A percentile compares a stretch with the other conserved stretches of the same genome.
Evolutionary conservation across 2,888 invertebrate genomes (phyloP).

Genomic region (Ochropacha duplaris): DNA sequence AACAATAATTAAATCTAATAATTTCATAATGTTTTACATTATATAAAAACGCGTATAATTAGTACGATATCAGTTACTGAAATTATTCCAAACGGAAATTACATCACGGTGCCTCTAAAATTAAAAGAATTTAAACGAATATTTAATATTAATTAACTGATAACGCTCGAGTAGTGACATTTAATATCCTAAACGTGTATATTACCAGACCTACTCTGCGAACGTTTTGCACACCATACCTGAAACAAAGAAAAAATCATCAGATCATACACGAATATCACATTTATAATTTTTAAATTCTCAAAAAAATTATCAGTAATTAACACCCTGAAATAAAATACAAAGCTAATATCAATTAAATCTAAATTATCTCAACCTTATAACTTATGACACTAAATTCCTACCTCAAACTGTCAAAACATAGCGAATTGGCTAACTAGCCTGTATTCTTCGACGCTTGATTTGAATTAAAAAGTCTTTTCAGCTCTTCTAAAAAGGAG

Average conservation of each 20-base stretch:
- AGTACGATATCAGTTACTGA: no score
- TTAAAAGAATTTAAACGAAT: no score
- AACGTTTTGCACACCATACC: slow-evolving; percentile 7
- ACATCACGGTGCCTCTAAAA: no score
- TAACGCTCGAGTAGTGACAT: no score
- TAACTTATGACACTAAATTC: neutral
- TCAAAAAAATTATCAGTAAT: neutral
- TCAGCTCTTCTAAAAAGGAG: slow-evolving; percentile 4
- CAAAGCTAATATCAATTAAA: no score
- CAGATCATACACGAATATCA: neutral
- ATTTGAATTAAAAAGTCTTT: neutral
- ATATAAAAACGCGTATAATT: no score
- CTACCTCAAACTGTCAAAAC: neutral
- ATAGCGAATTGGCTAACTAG: neutral
- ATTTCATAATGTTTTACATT: no score
- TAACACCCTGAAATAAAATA: no score
- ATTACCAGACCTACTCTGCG: neutral
- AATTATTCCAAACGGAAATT: no score
- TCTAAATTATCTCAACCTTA: no score
- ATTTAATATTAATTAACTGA: no score
- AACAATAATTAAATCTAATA: no score
- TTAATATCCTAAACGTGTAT: neutral
- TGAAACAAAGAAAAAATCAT: slow-evolving; percentile 9
- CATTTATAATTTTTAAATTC: neutral
- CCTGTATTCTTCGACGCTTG: neutral